Evolutionary conservation across 2,113 vertebrate species (phyloP), one percentile per base, ranked within the genome.

Genomic region (Platichthys flesus): DNA sequence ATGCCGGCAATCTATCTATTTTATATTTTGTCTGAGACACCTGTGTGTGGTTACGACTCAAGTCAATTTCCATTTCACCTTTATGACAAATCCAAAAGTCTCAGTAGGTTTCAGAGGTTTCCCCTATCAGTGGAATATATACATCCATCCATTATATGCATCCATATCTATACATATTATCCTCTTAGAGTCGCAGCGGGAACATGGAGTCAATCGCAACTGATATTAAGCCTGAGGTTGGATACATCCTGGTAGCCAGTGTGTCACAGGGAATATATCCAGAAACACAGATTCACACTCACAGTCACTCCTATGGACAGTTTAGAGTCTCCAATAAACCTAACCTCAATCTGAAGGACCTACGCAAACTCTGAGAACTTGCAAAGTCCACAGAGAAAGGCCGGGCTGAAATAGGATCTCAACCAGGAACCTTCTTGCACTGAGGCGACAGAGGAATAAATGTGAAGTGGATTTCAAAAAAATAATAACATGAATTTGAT

Each of bases 1-100:
- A 51, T 73, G 58, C 66, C 40, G 76, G 73, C 18, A 54, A 16
- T 81, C 20, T 67, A 3, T 68, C 64, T 67, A 10, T 9, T 5
- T 7, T 54, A 58, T 62, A 37, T 52, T 71, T 42, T 61, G 71
- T 56, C 24, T 21, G n/a, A 65, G 58, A 62, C 3, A 3, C n/a
- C 49, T 56, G 18, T 2, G 49, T 35, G 28, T 13, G 5, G 23
- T 37, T 79, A 51, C 31, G 31, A 31, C 26, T 15, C 55, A 56
- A 28, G 26, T 23, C 28, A 2, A 18, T 47, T 37, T 68, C 26
- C 26, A 71, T 37, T 28, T 65, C 1, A 60, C 9, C 61, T 67
- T 58, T 60, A 16, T 55, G 20, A 56, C n/a, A 3, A 56, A 40
- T 28, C n/a, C 15, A 21, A 49, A 51, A 18, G 20, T 24, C 7